These are phyloP conservation scores for Pentalonia nigronervosa DNA, from an alignment of 1,140 invertebrate genomes.

Conservation along the genomic window DNA sequence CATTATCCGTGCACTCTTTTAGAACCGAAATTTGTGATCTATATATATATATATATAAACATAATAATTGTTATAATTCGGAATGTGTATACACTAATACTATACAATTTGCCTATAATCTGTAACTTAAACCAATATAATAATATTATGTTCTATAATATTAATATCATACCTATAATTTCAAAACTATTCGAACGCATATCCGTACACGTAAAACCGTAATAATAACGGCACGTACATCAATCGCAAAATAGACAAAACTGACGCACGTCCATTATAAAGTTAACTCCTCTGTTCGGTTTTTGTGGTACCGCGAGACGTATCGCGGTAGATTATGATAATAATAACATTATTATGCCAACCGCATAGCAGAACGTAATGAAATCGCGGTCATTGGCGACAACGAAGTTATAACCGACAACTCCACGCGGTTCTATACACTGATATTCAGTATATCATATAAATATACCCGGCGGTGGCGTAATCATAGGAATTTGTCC, in stretches of 20 bases:
- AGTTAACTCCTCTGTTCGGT: neutral
- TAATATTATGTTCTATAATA: neutral
- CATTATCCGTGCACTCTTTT: neutral
- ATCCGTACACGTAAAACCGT: neutral
- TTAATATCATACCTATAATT: neutral
- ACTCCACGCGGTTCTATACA: neutral
- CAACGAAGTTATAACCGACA: neutral
- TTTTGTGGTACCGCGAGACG: neutral
- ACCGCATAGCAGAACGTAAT: conserved; percentile 5
- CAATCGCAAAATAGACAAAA: neutral
- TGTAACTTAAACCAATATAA: neutral
- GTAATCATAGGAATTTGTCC: too few species aligned
- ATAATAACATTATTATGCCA: conserved; percentile 10
- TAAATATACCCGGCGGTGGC: too few species aligned
- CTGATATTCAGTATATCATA: too few species aligned
- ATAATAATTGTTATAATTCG: neutral
- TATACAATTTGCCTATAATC: neutral
- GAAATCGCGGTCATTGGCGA: neutral
- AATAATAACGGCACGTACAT: neutral
- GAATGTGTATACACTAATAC: neutral
- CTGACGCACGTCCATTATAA: neutral
- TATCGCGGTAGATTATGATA: too few species aligned
- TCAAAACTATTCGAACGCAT: neutral
- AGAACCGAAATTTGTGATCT: neutral
- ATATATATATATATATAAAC: neutral